Evolutionary conservation across 37 sponge, comb jelly and placozoan species (phyloP).

Genomic region (Geodia barretti): DNA sequence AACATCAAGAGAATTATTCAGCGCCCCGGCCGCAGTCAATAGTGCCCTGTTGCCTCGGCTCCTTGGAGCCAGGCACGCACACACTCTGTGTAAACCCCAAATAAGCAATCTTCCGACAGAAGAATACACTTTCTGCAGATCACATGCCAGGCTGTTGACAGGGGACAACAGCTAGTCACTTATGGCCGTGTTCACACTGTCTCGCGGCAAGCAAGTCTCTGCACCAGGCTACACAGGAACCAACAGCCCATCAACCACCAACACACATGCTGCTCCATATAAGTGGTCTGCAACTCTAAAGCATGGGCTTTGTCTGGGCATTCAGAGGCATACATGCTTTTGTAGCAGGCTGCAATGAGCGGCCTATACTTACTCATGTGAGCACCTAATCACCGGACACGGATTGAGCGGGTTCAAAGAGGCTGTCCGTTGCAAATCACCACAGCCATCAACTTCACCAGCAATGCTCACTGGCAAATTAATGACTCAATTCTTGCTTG

Average conservation of each 20-base stretch:
- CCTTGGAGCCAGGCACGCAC: too few species aligned
- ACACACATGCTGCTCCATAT: too few species aligned
- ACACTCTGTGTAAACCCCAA: too few species aligned
- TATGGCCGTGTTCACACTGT: background rate
- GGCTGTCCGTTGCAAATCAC: background rate
- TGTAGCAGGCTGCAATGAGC: background rate
- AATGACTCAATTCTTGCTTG: too few species aligned
- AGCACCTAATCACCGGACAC: background rate
- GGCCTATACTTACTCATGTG: background rate
- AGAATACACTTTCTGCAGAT: too few species aligned
- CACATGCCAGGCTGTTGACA: background rate
- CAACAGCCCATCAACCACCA: too few species aligned
- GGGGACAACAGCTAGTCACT: background rate
- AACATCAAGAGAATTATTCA: too few species aligned
- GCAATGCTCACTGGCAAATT: too few species aligned
- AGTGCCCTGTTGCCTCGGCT: too few species aligned
- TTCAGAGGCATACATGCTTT: background rate
- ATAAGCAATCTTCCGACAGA: too few species aligned
- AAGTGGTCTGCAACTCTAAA: background rate
- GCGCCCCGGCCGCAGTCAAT: too few species aligned
- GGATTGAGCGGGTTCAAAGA: background rate
- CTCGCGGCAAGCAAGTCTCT: background rate
- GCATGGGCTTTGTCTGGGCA: background rate
- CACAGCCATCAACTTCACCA: too few species aligned
- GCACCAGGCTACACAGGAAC: background rate